A percentile compares a stretch with the other conserved stretches of the same genome.
phyloP scores from a whole-genome alignment of 2,113 vertebrate genomes.

The Eretmochelys imbricata region DNA sequence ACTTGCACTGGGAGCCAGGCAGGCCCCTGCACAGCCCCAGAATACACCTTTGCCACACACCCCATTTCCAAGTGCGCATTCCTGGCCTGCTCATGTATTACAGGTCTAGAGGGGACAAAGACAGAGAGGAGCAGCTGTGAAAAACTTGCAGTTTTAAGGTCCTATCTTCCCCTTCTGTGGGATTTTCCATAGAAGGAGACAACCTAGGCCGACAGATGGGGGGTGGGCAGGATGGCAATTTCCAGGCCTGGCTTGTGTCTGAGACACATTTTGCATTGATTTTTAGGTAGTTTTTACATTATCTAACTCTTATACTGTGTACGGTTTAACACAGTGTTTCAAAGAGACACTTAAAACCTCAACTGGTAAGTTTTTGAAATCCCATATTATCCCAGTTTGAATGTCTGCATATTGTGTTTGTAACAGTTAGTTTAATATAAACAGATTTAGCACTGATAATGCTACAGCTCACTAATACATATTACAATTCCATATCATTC shows the following conservation, averaged over 20 bases:
- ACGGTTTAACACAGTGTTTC: not conserved
- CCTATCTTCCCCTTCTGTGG: not conserved
- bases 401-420: conserved; percentile 34
- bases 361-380: conserved; percentile 21
- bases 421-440: conserved; percentile 57
- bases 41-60: not conserved
- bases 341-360: not conserved
- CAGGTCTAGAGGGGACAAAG: not conserved
- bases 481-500: conserved; percentile 30
- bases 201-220: not conserved
- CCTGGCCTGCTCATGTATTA: not conserved
- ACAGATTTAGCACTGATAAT: conserved; percentile 62
- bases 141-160: not conserved
- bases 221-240: not conserved
- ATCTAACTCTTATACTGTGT: not conserved
- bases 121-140: not conserved
- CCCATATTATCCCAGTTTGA: conserved; percentile 45
- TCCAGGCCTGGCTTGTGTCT: not conserved
- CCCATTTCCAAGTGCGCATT: not conserved
- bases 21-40: fast-evolving
- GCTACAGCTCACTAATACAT: conserved; percentile 46
- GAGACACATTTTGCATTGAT: not conserved
- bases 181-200: not conserved
- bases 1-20: fast-evolving
- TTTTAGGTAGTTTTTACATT: not conserved